Evolutionary conservation across 1,140 invertebrate species (phyloP), one percentile per base, ranked within the genome.

Genomic region (Portunus trituberculatus): DNA sequence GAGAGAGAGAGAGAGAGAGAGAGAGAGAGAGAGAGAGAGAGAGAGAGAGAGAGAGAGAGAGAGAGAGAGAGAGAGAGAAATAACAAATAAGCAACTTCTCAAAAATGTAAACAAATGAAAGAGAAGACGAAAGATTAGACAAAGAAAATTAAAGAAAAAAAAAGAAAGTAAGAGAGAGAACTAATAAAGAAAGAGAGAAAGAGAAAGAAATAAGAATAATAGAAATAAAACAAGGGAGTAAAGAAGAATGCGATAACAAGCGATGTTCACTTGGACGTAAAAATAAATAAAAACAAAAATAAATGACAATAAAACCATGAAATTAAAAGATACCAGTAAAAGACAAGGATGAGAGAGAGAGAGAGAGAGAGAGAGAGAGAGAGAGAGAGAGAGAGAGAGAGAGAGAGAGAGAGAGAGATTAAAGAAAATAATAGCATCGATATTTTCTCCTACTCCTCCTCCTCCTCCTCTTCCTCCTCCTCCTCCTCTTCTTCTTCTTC

Each of bases 321-420:
- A 39, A 25, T 8, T 8, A 25, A 32, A 25, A 32, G 31, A 84
- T 7, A 6, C 6, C 8, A 32, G 20, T 8, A 32, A 28, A 28
- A 39, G n/a, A 0, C 2, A 86, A 12, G n/a, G n/a, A 3, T 29
- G 39, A 39, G 39, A 39, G 39, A 39, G 39, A 39, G 39, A 39
- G 39, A 39, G 39, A 39, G 39, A 39, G 39, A 39, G 39, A 39
- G 39, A 39, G 39, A 39, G 39, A 39, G 39, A 39, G 39, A 39
- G 39, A 39, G 39, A 86, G 32, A 86, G 32, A 87, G n/a, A 39
- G 84, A 39, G 84, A 87, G 84, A 87, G 84, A 87, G 84, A 39
- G 84, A 16, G 29, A 31, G 84, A 39, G 84, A 14, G 16, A n/a
- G 84, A 3, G 2, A n/a, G 28, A 16, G 84, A 39, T 29, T 28